Base-by-base conservation (phyloP, 2,888 invertebrate genomes). In the Troides oblongomaculatus region DNA sequence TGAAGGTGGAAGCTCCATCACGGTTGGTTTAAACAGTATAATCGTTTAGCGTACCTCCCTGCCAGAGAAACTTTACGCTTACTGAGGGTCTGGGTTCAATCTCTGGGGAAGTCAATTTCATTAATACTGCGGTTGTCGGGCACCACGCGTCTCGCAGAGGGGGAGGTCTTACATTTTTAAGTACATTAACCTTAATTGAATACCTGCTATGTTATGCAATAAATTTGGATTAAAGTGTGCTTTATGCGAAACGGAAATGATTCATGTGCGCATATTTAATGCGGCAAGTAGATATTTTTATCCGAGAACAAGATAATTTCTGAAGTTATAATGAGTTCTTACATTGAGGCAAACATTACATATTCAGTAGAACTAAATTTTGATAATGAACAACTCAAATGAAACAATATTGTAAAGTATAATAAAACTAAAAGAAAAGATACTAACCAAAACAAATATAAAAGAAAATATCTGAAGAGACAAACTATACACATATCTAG, bases 91-190 rank as follows among this genome's bases (percentile, higher is more conserved):
- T 74, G 74, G 74, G 76, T 79, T 75, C 75, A 53, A 76, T 84
- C 92, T 84, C 90, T 18, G 68, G 90, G 89, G 91, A 88, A 86
- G 85, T 85, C 89, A 86, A 91, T 91, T 91, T 91, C 90, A 91
- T 92, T 92, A 92, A 89, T 89, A 83, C 86, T 84, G 88, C 81
- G 87, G 88, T 87, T 77, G 79, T 77, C 73, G 74, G 76, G 53
- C 63, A 67, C 77, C 77, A 76, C 76, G 76, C 76, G 77, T 78
- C 76, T 75, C 74, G 73, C 74, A 76, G 76, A 46, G 77, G 84
- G 85, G 84, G 81, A 78, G 76, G 76, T 80, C 75, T 77, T 88
- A 84, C 83, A 87, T 89, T 89, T 90, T 90, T 89, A 82, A 91
- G 88, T 84, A 85, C 85, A 86, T 87, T 87, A 85, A 84, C 82